Evolutionary conservation across 2,113 vertebrate species (phyloP), one percentile per base, ranked within the genome.

Genomic region (Dicerorhinus sumatrensis): DNA sequence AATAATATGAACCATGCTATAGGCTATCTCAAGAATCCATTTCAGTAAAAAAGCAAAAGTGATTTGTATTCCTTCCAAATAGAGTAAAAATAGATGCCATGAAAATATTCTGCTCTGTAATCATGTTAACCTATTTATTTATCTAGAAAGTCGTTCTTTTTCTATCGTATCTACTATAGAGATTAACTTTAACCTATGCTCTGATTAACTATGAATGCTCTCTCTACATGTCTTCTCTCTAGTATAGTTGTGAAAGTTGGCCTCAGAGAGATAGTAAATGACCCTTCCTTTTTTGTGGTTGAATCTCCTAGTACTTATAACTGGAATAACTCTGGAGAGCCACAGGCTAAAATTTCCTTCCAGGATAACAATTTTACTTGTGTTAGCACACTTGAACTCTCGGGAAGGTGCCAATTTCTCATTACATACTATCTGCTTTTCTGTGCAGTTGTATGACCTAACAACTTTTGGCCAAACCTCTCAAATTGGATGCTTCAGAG

Each of bases 1-100:
- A 67, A 17, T 93, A 48, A 79, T 46, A 10, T 31, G 7, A 90
- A 67, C 54, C 39, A n/a, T 73, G 51, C 12, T 90, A 25, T 69
- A 65, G 33, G 13, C 21, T 54, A 62, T 93, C 5, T 3, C 4
- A 63, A 91, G n/a, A 90, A 56, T 25, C 60, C 48, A 80, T 72
- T 91, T 95, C 0, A 65, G 60, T 79, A 46, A 67, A 94, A 82
- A 87, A 29, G 5, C 70, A 48, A 29, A 95, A 86, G 46, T 82
- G 63, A 72, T 79, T 79, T 97, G 8, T 69, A 73, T 75, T 91
- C 25, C 27, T 76, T 91, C 76, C 91, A 62, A 87, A 87, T 54
- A 89, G 29, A 82, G 27, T 62, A 77, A 87, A 77, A 94, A 79
- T 65, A n/a, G 84, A 67, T 92, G 39, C 48, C 21, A 25, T 70